A percentile compares a stretch with the other conserved stretches of the same genome.
Evolutionary conservation across 1,140 invertebrate species (phyloP).

Genomic region (Eumaeus atala): DNA sequence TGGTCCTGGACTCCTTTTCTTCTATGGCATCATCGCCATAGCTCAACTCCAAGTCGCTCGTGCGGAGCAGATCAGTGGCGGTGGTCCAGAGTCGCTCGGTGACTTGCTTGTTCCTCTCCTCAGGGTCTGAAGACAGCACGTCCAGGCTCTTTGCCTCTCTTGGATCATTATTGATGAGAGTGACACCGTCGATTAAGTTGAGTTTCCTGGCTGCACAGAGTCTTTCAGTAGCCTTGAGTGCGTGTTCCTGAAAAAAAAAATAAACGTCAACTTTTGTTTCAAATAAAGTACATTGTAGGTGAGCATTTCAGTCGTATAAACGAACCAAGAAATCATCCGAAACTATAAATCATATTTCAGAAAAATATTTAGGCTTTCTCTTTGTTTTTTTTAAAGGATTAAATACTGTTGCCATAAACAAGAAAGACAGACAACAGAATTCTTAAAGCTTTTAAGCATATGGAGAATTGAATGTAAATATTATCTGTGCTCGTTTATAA

Average conservation of each 20-base stretch:
- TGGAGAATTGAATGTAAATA: too few relatives aligned
- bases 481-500: too few relatives aligned
- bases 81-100: constrained; percentile 51
- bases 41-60: constrained; percentile 54
- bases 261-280: neutral
- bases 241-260: constrained; percentile 50
- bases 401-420: too few relatives aligned
- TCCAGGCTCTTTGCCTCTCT: constrained; percentile 49
- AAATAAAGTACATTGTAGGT: too few relatives aligned
- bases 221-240: constrained; percentile 44
- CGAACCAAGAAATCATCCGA: too few relatives aligned
- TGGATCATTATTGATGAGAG: constrained; percentile 50
- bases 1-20: constrained; percentile 44
- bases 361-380: too few relatives aligned
- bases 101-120: constrained; percentile 42
- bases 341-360: too few relatives aligned
- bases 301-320: too few relatives aligned
- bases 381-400: too few relatives aligned
- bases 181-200: constrained; percentile 49
- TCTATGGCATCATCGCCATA: constrained; percentile 39
- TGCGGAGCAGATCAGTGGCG: constrained; percentile 40
- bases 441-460: too few relatives aligned
- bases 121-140: constrained; percentile 41
- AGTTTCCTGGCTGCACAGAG: constrained; percentile 46
- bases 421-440: too few relatives aligned